Evolutionary conservation across 1,140 invertebrate genomes (phyloP).

Genomic region (Mizuhopecten yessoensis): DNA sequence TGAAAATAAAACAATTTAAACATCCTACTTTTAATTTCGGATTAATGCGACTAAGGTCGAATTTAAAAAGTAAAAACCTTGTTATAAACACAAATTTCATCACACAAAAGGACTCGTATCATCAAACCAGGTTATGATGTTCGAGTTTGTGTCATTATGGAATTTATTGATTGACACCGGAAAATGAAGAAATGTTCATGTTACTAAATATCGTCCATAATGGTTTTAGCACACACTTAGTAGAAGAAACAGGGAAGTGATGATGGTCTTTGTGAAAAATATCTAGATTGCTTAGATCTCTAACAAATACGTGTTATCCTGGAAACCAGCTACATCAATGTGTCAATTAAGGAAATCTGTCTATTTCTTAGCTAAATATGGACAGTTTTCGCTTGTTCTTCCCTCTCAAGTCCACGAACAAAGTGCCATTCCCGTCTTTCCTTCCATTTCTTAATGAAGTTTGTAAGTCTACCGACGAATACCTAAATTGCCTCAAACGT

Average conservation of each 20-base stretch:
- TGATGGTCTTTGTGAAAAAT: not conserved
- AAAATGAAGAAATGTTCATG: not conserved
- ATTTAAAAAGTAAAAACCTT: no score
- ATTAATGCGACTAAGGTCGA: no score
- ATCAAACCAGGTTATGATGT: not conserved
- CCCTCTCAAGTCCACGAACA: not conserved
- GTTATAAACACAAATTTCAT: not conserved
- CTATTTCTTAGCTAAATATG: not conserved
- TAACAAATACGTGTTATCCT: not conserved
- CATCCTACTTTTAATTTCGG: no score
- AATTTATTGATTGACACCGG: not conserved
- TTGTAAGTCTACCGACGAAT: conserved; percentile 26
- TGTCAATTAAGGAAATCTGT: not conserved
- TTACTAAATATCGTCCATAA: not conserved
- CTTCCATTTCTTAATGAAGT: conserved; percentile 23
- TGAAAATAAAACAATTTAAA: no score
- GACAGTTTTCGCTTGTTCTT: not conserved
- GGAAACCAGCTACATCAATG: not conserved
- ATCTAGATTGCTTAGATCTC: not conserved
- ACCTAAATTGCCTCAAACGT: conserved; percentile 23
- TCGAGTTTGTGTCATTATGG: not conserved
- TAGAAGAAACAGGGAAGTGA: not conserved
- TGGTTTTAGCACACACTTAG: not conserved
- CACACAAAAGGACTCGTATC: not conserved
- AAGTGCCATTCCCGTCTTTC: conserved; percentile 15